These are phyloP conservation scores for Microchrysa polita DNA, from an alignment of 2,888 invertebrate species.

Conservation along the genomic window DNA sequence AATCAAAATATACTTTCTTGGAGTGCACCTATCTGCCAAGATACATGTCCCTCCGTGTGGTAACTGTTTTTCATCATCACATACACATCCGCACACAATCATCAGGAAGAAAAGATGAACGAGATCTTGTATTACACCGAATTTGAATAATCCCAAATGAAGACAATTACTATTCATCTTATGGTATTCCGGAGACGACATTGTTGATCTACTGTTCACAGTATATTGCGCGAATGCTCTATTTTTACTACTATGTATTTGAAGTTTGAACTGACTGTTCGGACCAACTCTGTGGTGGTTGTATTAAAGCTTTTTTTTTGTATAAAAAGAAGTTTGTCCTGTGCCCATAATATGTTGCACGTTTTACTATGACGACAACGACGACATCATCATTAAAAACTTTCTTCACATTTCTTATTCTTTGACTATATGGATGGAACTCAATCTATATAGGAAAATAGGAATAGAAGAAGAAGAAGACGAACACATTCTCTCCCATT, in stretches of 20 bases:
- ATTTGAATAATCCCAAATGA: slow-evolving; percentile 33
- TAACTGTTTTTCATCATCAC: slow-evolving; percentile 30
- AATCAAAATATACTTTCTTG: background rate
- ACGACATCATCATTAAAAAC: slow-evolving; percentile 27
- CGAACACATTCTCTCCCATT: background rate
- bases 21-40: background rate
- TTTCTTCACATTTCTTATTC: background rate
- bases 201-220: background rate
- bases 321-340: background rate
- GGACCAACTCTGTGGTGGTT: background rate
- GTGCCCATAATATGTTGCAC: slow-evolving; percentile 4
- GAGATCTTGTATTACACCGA: background rate
- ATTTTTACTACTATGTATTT: background rate
- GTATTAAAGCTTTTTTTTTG: background rate
- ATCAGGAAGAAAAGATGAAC: slow-evolving; percentile 5
- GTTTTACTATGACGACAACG: too few species aligned
- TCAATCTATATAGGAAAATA: too few species aligned
- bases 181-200: background rate
- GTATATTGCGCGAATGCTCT: background rate
- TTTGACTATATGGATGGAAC: background rate
- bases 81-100: too few species aligned
- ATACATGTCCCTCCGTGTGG: too few species aligned
- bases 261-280: background rate
- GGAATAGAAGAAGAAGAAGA: background rate
- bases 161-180: slow-evolving; percentile 34